These are phyloP conservation scores for Podarcis raffonei DNA, from an alignment of 2,113 vertebrate species.

Conservation along the genomic window DNA sequence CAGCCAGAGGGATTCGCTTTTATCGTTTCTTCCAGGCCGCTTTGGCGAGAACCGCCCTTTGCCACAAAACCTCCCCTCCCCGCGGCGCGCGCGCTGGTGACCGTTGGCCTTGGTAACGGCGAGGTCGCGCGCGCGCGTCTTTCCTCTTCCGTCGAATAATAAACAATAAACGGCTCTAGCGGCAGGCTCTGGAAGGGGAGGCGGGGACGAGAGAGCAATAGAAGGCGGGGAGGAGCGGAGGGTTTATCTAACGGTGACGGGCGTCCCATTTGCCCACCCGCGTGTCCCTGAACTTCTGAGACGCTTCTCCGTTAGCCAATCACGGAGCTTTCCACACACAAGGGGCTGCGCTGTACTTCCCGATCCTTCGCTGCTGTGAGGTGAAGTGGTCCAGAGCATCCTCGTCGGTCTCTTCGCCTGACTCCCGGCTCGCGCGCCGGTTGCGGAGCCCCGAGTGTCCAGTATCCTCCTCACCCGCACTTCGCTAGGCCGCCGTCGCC, in stretches of 20 bases:
- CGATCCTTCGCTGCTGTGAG: not conserved
- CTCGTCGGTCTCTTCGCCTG: no score
- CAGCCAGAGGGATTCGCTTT: not conserved
- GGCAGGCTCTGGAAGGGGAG: no score
- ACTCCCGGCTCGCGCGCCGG: not conserved
- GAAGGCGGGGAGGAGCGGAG: not conserved
- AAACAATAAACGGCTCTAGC: not conserved
- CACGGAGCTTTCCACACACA: fast-evolving
- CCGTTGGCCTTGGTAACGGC: not conserved
- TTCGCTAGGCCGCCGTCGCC: not conserved
- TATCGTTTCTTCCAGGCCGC: not conserved
- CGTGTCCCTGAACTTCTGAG: fast-evolving
- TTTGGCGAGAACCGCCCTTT: not conserved
- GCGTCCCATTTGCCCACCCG: fast-evolving
- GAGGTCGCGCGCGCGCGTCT: not conserved
- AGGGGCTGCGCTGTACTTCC: not conserved
- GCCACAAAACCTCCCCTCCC: not conserved
- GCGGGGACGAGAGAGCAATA: no score
- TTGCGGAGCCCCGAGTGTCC: not conserved
- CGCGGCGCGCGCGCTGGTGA: not conserved
- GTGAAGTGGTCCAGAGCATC: not conserved
- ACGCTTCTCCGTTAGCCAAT: not conserved
- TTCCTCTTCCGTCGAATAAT: no score
- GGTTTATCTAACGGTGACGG: not conserved
- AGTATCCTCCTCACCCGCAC: no score